A percentile compares a stretch with the other conserved stretches of the same genome.
Evolutionary conservation across 2,113 vertebrate genomes (phyloP).

Genomic region (Malurus melanocephalus): DNA sequence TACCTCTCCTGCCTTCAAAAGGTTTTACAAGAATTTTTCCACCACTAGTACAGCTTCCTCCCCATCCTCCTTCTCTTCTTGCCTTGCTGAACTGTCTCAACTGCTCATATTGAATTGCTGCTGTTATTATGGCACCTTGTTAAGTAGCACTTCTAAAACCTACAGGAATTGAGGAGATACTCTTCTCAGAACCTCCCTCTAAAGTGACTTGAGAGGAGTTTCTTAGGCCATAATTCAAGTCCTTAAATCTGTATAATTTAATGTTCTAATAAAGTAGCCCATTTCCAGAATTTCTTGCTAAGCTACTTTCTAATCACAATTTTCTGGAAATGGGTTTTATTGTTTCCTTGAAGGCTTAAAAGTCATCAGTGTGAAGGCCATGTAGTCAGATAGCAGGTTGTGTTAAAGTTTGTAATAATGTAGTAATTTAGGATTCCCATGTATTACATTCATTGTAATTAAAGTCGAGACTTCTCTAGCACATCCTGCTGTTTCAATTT

Average conservation of each 20-base stretch:
- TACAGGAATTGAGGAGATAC: not conserved
- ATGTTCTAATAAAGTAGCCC: not conserved
- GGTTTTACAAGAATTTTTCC: not conserved
- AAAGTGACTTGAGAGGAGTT: not conserved
- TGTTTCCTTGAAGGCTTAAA: slow-evolving; percentile 7
- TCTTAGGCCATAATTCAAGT: not conserved
- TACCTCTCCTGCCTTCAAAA: not conserved
- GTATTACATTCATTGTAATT: not conserved
- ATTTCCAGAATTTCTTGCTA: not conserved
- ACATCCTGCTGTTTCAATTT: not conserved
- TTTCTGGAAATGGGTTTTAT: not conserved
- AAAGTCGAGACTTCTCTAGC: not conserved
- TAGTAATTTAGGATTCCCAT: not conserved
- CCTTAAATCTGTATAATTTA: not conserved
- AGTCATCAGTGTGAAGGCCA: not conserved
- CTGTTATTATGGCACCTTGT: not conserved
- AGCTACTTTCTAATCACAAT: not conserved
- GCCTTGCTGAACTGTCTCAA: not conserved
- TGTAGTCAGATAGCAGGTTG: not conserved
- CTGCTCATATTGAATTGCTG: rapidly evolving
- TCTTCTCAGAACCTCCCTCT: not conserved
- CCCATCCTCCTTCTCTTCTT: not conserved
- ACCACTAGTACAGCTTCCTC: not conserved
- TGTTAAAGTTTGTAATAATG: not conserved
- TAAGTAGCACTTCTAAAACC: not conserved